phyloP scores from a whole-genome alignment of 2,113 vertebrate genomes.

The Lutjanus erythropterus region DNA sequence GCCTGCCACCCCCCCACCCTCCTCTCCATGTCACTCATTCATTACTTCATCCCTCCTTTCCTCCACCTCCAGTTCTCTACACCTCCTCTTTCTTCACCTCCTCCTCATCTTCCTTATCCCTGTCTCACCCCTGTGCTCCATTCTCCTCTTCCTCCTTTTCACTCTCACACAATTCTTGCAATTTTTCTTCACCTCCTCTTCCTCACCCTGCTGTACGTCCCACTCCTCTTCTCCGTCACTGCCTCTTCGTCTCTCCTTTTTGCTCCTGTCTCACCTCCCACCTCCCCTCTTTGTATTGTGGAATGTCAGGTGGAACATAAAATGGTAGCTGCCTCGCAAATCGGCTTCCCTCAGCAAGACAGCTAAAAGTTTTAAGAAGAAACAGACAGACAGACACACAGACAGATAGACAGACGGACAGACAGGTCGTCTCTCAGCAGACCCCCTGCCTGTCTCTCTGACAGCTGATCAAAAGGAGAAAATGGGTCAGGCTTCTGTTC shows the following conservation, averaged over 20 bases:
- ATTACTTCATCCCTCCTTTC: not conserved
- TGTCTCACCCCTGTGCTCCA: no score
- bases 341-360: not conserved
- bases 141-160: not conserved
- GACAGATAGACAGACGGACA: slow-evolving; percentile 15
- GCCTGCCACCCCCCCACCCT: not conserved
- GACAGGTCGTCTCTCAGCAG: slow-evolving; percentile 47
- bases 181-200: not conserved
- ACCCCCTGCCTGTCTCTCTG: slow-evolving; percentile 61
- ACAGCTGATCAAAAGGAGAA: slow-evolving; percentile 77
- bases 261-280: not conserved
- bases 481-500: slow-evolving; percentile 80
- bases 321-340: not conserved
- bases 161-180: not conserved
- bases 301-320: slow-evolving; percentile 1
- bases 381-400: not conserved
- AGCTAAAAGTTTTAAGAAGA: slow-evolving; percentile 40
- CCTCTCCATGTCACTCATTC: not conserved
- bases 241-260: not conserved
- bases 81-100: no score
- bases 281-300: not conserved
- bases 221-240: not conserved
- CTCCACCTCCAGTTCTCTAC: no score
- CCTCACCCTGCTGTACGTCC: no score
- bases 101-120: not conserved